These are phyloP conservation scores for Ceyx cyanopectus DNA, from an alignment of 2,113 vertebrate genomes.

Conservation along the genomic window DNA sequence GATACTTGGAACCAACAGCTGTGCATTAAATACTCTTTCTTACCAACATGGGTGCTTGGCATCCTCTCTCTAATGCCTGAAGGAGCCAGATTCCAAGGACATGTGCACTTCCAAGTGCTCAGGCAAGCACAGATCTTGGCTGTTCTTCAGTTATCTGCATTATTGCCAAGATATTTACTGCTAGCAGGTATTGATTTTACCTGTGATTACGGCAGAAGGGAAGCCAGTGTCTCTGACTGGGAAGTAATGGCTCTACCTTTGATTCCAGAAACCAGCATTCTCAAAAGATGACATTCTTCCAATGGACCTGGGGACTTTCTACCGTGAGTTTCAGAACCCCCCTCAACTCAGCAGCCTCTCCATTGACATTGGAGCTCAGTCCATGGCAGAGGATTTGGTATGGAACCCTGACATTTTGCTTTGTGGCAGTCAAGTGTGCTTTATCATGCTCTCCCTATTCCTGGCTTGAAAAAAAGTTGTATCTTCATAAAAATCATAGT, in stretches of 20 bases:
- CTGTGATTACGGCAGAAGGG: background rate
- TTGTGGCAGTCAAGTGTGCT: background rate
- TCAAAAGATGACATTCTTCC: slow-evolving; percentile 97
- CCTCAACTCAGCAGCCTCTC: slow-evolving; percentile 96
- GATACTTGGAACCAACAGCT: background rate
- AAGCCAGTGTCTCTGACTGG: background rate
- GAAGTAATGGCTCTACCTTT: slow-evolving; percentile 19
- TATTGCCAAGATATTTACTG: background rate
- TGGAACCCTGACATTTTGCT: slow-evolving; percentile 36
- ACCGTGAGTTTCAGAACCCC: slow-evolving; percentile 98
- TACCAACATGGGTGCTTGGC: background rate
- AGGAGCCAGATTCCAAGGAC: background rate
- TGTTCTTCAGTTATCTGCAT: background rate
- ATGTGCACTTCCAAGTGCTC: background rate
- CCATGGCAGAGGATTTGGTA: slow-evolving; percentile 99
- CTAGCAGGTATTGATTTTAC: background rate
- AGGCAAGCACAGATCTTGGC: background rate
- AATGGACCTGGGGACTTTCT: slow-evolving; percentile 98
- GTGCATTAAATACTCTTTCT: background rate
- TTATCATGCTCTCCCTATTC: background rate
- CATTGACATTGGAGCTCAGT: slow-evolving; percentile 94
- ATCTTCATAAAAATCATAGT: background rate
- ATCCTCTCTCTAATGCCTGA: background rate
- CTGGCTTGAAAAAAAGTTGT: background rate
- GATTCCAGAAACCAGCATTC: slow-evolving; percentile 93